Conservation (phyloP, 2,888 invertebrate species). For the Callinectes sapidus region DNA sequence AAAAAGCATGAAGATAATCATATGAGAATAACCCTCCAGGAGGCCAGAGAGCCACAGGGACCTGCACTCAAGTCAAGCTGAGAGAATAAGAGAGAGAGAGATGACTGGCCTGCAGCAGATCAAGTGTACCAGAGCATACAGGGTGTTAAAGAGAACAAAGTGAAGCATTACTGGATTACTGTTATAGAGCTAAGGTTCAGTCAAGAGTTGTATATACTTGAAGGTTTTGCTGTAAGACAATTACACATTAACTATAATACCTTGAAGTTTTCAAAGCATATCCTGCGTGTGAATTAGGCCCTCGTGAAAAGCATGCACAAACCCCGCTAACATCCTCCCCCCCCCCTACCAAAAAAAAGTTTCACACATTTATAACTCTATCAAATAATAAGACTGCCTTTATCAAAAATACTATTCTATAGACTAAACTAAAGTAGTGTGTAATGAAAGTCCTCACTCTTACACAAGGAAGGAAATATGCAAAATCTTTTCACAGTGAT, state of each 20-base stretch:
- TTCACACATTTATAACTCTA: neutral
- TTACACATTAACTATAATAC: neutral
- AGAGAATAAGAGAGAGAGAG: neutral
- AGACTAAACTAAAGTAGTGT: neutral
- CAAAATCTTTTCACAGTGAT: neutral
- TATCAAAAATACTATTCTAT: neutral
- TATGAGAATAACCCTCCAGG: slow-evolving; percentile 2
- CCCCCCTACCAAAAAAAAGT: no score
- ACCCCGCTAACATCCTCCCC: neutral
- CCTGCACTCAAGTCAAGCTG: neutral
- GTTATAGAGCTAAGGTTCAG: neutral
- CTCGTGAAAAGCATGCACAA: neutral
- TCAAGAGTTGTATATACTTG: neutral
- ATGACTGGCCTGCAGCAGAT: neutral
- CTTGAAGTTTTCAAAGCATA: neutral
- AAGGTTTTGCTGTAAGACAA: neutral
- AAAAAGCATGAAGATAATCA: slow-evolving; percentile 55
- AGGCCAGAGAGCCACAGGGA: neutral
- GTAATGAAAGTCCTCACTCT: neutral
- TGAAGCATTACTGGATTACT: neutral
- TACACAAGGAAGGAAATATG: slow-evolving; percentile 11
- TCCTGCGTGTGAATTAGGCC: neutral
- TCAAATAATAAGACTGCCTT: neutral
- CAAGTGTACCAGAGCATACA: slow-evolving; percentile 24
- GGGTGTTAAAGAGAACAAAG: neutral